Evolutionary conservation across 2,888 invertebrate species (phyloP).

Genomic region (Pristionchus mayeri): DNA sequence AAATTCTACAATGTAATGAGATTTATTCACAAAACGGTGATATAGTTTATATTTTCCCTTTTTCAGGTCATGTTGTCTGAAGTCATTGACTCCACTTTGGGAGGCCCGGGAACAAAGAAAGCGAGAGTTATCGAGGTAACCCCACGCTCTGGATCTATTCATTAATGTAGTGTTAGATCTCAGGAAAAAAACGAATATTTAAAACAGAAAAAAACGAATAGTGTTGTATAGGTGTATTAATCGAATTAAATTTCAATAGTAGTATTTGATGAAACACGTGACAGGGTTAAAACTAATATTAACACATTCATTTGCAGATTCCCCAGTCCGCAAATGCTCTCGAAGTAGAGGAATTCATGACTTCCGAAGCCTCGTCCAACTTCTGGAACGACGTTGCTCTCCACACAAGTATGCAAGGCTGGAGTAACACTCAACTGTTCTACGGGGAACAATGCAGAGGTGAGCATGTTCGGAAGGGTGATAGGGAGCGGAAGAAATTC

Average conservation of each 20-base stretch:
- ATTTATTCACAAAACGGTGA: no score
- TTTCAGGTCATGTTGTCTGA: conserved; percentile 25
- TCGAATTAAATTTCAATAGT: no score
- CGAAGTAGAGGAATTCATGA: neutral
- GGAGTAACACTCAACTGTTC: neutral
- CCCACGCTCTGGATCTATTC: no score
- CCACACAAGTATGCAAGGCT: neutral
- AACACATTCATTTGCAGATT: no score
- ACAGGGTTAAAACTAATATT: no score
- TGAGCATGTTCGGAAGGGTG: no score
- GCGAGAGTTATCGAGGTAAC: conserved; percentile 10
- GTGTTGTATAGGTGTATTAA: no score
- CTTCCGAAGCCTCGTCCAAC: neutral
- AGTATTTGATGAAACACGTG: no score
- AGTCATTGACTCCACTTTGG: neutral
- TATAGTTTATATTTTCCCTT: neutral
- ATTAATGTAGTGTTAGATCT: neutral
- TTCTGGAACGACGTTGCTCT: conserved; percentile 8
- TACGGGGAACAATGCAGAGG: conserved; percentile 9
- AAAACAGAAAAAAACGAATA: no score
- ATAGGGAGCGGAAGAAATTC: no score
- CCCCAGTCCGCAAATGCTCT: neutral
- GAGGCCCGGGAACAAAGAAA: conserved; percentile 13
- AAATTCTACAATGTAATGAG: no score
- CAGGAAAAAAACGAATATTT: no score